Evolutionary conservation across 2,113 vertebrate genomes (phyloP).

Genomic region (Oryzias woworae): DNA sequence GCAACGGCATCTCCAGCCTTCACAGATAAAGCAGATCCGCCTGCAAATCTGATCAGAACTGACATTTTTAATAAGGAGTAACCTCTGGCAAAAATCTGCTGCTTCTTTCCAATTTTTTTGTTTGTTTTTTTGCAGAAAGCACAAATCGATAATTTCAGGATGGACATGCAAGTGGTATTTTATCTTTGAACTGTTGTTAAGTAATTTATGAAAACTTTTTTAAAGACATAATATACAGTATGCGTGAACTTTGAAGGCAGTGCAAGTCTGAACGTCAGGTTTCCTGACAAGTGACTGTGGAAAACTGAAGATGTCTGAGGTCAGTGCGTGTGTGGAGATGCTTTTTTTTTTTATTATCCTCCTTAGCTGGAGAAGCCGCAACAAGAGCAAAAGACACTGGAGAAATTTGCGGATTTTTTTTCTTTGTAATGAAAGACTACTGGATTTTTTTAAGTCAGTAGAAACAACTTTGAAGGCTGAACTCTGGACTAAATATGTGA

Average conservation of each 20-base stretch:
- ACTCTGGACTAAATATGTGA: slow-evolving; percentile 58
- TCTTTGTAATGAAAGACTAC: slow-evolving; percentile 30
- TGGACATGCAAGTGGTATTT: slow-evolving; percentile 74
- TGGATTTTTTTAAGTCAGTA: slow-evolving; percentile 49
- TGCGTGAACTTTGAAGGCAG: slow-evolving; percentile 65
- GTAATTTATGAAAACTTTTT: slow-evolving; percentile 76
- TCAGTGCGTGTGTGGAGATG: slow-evolving; percentile 12
- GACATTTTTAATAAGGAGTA: slow-evolving; percentile 64
- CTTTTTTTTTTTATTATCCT: slow-evolving; percentile 2
- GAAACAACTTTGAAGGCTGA: slow-evolving; percentile 48
- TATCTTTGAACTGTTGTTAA: slow-evolving; percentile 76
- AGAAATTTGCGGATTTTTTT: slow-evolving; percentile 38
- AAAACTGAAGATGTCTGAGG: slow-evolving; percentile 46
- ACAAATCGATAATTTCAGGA: slow-evolving; percentile 76
- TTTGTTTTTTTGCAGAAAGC: slow-evolving; percentile 74
- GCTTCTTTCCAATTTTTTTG: slow-evolving; percentile 74
- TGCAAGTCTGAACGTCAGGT: slow-evolving; percentile 37
- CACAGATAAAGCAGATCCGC: slow-evolving; percentile 83
- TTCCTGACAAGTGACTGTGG: slow-evolving; percentile 48
- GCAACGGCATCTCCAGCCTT: slow-evolving; percentile 83
- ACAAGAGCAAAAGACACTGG: slow-evolving; percentile 72
- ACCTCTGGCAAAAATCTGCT: slow-evolving; percentile 79
- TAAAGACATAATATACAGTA: slow-evolving; percentile 53
- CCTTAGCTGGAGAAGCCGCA: slow-evolving; percentile 58
- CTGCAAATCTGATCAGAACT: slow-evolving; percentile 37